Base-by-base conservation (phyloP, 92 coral and sea anemone species). In the Hydrozoanthus gracilis region DNA sequence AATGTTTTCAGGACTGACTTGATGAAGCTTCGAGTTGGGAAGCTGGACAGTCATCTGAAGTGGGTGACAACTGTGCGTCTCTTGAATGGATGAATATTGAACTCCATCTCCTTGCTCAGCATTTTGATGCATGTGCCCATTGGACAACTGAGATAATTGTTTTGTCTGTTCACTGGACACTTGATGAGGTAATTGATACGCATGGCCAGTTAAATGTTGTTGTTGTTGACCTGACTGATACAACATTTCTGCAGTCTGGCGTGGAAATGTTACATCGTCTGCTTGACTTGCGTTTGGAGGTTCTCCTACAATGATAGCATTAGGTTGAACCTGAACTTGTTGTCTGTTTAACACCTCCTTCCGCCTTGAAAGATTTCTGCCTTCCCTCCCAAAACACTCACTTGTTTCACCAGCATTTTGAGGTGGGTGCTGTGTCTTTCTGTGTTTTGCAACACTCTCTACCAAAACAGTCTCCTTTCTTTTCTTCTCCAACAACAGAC, bases 361-460 rank as follows among this genome's bases (percentile, higher is more conserved):
- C 13, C 17, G 73, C n/a, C 16, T 46, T 48, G 13, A 3, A 44
- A 3, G 56, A 3, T 14, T n/a, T 10, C 47, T 48, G 2, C 62
- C 70, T 1, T 54, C 9, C 55, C 17, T 79, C 51, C 39, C 47
- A 44, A 48, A 20, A 0, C 39, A 35, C 15, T 8, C 50, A 27
- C 49, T 55, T 46, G 71, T 44, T 47, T 65, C 85, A 7, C 27
- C 60, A 9, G 61, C 8, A 47, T 46, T 73, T 15, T 44, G 51
- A 6, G 14, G 6, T 12, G 17, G 3, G 44, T 39, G 16, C 7
- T 64, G 61, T 80, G 69, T 61, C 58, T 80, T 65, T 61, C 48
- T 80, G 15, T 80, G 74, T 47, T 65, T 80, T 8, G 73, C 73
- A n/a, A 65, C 72, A 64, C 72, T 79, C 47, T 62, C 60, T 61